phyloP scores from a whole-genome alignment of 2,113 vertebrate genomes.

The Gnathonemus longibarbis region DNA sequence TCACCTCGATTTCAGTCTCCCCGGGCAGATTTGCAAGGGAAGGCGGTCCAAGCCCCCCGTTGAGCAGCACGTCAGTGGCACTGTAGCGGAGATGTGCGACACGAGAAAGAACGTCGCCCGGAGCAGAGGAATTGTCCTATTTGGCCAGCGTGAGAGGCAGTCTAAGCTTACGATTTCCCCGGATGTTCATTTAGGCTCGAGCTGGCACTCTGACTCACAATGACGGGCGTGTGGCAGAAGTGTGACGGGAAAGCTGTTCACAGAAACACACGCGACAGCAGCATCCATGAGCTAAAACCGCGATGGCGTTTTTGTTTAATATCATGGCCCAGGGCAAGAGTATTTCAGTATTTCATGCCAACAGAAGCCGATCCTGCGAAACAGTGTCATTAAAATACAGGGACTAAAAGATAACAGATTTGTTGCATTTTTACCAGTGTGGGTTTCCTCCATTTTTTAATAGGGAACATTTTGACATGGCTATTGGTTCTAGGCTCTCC shows the following conservation, averaged over 20 bases:
- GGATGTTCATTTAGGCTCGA: not conserved
- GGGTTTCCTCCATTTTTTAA: not conserved
- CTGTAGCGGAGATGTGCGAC: not conserved
- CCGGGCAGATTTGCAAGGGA: conserved; percentile 40
- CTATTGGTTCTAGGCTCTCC: not conserved
- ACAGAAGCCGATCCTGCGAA: not conserved
- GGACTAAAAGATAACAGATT: not conserved
- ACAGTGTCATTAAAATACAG: not conserved
- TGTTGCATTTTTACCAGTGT: not conserved
- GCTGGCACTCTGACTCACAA: not conserved
- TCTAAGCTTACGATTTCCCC: not conserved
- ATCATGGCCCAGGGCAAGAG: not conserved
- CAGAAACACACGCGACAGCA: not conserved
- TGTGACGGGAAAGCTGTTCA: not conserved
- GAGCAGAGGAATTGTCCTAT: conserved; percentile 8
- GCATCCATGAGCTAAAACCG: not conserved
- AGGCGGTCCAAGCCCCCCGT: conserved; percentile 33
- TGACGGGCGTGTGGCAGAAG: not conserved
- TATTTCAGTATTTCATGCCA: not conserved
- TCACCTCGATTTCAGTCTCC: not conserved
- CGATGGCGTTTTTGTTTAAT: not conserved
- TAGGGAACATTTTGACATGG: not conserved
- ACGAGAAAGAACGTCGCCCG: conserved; percentile 2
- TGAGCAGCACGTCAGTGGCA: conserved; percentile 23
- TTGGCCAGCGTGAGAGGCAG: conserved; percentile 34